Percentiles rank a stretch among this genome's conserved stretches.
Evolutionary conservation across 2,797 vertebrate species (phyloP).

Genomic region (Dendrocincla tyrannina): DNA sequence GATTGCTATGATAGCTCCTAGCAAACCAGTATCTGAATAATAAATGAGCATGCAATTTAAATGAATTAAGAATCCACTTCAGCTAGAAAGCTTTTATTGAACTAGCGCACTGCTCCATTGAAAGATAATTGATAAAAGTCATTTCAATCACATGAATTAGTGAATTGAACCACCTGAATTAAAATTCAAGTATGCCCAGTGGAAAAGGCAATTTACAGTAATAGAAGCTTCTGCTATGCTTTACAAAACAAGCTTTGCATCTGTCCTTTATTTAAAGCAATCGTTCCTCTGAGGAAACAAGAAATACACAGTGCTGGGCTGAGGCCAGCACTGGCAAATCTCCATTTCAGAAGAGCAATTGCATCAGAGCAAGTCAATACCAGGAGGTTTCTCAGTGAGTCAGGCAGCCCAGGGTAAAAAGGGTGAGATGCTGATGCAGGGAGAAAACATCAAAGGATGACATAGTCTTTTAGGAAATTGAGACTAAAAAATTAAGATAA

Average conservation of each 20-base stretch:
- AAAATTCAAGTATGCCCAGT: constrained; percentile 36
- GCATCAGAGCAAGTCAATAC: constrained; percentile 41
- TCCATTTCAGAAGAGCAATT: constrained; percentile 51
- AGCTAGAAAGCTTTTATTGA: constrained; percentile 42
- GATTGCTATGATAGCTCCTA: not conserved
- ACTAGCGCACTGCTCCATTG: not conserved
- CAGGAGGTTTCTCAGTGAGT: constrained; percentile 38
- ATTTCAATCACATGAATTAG: constrained; percentile 27
- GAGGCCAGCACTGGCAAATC: constrained; percentile 33
- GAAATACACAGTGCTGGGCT: not conserved
- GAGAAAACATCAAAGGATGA: constrained; percentile 54
- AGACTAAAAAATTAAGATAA: constrained; percentile 37
- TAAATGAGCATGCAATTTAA: constrained; percentile 20
- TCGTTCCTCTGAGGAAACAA: constrained; percentile 31
- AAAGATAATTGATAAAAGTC: constrained; percentile 24
- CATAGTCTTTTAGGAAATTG: constrained; percentile 18
- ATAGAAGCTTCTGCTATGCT: constrained; percentile 26
- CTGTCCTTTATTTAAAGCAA: constrained; percentile 55
- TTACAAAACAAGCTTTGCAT: constrained; percentile 48
- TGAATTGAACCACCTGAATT: constrained; percentile 43
- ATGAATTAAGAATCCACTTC: constrained; percentile 37
- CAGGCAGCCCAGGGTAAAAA: not conserved
- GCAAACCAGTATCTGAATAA: constrained; percentile 28
- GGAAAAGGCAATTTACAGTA: constrained; percentile 35
- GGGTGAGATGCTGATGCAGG: constrained; percentile 37